A percentile compares a stretch with the other conserved stretches of the same genome.
These are phyloP conservation scores for Drosophila demipolita DNA, from an alignment of 2,888 invertebrate species.

Conservation along the genomic window DNA sequence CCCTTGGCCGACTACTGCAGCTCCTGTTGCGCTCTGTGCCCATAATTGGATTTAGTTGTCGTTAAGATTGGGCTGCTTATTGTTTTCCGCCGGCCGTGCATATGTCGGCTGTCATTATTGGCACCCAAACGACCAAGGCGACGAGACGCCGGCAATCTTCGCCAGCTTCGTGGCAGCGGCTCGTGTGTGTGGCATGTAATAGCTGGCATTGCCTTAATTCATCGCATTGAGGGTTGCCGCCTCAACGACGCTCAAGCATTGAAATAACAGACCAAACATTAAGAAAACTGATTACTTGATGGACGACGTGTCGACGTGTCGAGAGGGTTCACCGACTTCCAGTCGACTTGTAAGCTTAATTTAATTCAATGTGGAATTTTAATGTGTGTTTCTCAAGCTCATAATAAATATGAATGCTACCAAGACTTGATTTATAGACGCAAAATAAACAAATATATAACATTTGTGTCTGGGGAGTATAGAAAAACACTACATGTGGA, in stretches of 20 bases:
- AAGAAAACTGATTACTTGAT: constrained; percentile 59
- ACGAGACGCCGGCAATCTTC: constrained; percentile 35
- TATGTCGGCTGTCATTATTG: constrained; percentile 69
- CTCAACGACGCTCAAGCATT: constrained; percentile 20
- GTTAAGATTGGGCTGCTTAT: constrained; percentile 71
- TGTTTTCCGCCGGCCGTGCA: constrained; percentile 59
- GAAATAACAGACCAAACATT: constrained; percentile 29
- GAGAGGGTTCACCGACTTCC: constrained; percentile 30
- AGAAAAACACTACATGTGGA: background rate
- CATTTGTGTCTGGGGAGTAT: constrained; percentile 1
- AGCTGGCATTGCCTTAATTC: constrained; percentile 24
- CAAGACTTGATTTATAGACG: constrained; percentile 44
- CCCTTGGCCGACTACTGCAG: constrained; percentile 26
- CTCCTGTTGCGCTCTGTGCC: constrained; percentile 65
- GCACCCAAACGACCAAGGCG: constrained; percentile 37
- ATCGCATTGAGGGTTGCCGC: constrained; percentile 30
- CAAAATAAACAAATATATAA: constrained; percentile 7
- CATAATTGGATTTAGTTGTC: constrained; percentile 79
- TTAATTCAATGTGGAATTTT: constrained; percentile 56
- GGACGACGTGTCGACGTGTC: constrained; percentile 38
- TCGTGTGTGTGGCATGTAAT: constrained; percentile 43
- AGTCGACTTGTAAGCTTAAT: constrained; percentile 55
- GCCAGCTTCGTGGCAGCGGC: constrained; percentile 28
- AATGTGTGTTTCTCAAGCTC: constrained; percentile 35
- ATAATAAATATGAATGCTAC: constrained; percentile 49